These are phyloP conservation scores for Diplogasteroides magnus DNA, from an alignment of 1,140 invertebrate species.

Conservation along the genomic window DNA sequence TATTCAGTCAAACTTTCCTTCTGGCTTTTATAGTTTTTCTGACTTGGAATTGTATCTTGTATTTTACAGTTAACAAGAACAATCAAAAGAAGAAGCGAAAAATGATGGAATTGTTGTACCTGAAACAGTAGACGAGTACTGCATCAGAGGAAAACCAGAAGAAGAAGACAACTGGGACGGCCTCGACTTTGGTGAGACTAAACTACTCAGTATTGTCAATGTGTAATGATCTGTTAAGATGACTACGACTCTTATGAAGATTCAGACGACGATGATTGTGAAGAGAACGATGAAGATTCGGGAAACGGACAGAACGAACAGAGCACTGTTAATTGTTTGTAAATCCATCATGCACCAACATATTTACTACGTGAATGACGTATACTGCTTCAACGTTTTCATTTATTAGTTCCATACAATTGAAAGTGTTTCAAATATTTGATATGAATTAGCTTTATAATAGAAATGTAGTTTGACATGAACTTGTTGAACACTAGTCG, in stretches of 20 bases:
- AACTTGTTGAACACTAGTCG: too few species aligned
- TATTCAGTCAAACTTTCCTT: background rate
- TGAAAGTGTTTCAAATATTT: background rate
- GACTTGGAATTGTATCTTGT: background rate
- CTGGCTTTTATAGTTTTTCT: slow-evolving; percentile 3
- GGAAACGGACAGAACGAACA: slow-evolving; percentile 45
- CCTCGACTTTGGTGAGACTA: slow-evolving; percentile 9
- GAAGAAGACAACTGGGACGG: slow-evolving; percentile 55
- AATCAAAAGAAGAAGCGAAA: slow-evolving; percentile 86
- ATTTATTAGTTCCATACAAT: background rate
- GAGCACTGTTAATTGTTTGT: background rate
- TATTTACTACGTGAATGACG: background rate
- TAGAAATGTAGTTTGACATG: background rate
- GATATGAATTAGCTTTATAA: background rate
- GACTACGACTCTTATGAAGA: background rate
- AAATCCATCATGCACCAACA: too few species aligned
- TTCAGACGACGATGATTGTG: slow-evolving; percentile 49
- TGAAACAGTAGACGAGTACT: slow-evolving; percentile 93
- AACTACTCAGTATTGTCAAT: slow-evolving; percentile 4
- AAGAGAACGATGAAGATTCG: slow-evolving; percentile 45
- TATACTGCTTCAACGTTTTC: background rate
- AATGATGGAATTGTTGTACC: slow-evolving; percentile 93
- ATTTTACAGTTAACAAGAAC: too few species aligned
- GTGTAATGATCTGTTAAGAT: slow-evolving; percentile 29
- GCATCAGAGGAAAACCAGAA: slow-evolving; percentile 70